Base-by-base conservation (phyloP, 2,113 vertebrate species). In the Brachypodius melanocephalos region DNA sequence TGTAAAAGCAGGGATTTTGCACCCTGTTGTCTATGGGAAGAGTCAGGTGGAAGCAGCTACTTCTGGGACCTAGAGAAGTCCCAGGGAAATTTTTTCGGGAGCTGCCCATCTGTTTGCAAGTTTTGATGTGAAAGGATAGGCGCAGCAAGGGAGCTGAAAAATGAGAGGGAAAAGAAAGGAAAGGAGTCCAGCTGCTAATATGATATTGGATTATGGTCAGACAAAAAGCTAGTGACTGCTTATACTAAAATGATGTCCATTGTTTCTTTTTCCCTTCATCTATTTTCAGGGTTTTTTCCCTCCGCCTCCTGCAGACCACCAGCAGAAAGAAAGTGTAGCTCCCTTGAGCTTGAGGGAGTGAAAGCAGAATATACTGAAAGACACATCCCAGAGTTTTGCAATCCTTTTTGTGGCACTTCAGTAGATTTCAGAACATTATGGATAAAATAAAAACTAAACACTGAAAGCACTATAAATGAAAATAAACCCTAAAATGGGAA, bases 91-190 rank as follows among this genome's bases (percentile, higher is more conserved):
- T 84, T 61, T 79, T 81, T 88, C 6, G 9, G 71, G 66, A 84
- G 71, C 80, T 93, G 72, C 69, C 96, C 97, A 97, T 97, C 97
- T 97, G 95, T 88, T 95, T 93, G 55, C 59, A 90, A 86, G 67
- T 92, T 95, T 85, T 90, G 69, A 85, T 71, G 69, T 94, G 42
- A 94, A 81, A 90, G 54, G 73, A 71, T 26, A 74, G 68, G n/a
- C 25, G 78, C 58, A 82, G 66, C 68, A 88, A 96, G 49, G 28
- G 82, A 29, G 61, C 68, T 80, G 73, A 90, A 93, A 92, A 95
- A 89, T 75, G 17, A 86, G 26, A 96, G 24, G 36, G 20, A 91
- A 95, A 89, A 89, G 29, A 96, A 96, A 92, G 43, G 10, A 83
- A 92, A 63, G 45, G 55, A 86, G 34, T 51, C 45, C 78, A 95